Evolutionary conservation across 2,113 vertebrate genomes (phyloP), one percentile per base, ranked within the genome.

Genomic region (Ascaphus truei): DNA sequence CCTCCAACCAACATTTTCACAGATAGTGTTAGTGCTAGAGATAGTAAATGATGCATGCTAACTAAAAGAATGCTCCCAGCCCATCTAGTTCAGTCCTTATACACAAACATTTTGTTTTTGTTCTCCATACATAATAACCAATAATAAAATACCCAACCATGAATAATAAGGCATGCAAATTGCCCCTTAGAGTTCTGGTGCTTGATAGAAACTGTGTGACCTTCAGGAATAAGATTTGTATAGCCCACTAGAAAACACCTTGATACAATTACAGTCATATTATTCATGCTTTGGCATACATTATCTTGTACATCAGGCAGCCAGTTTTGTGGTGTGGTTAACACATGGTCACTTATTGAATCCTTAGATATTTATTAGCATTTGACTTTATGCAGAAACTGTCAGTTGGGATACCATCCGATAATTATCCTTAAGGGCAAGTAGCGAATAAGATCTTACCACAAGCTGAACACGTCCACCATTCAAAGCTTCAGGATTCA

Each of bases 401-500:
- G 48, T 31, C 31, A 51, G 45, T 27, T 61, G 4, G 18, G 15
- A 61, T 43, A 66, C 7, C 15, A 69, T 60, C 55, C 23, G 45
- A 69, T 41, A 41, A 71, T 41, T 6, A 15, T 52, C 45, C 63
- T 53, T 71, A 63, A 77, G 47, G 52, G 26, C 45, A 58, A 72
- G 16, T 72, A 72, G 56, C 74, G 77, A 79, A 2, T 77, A 37
- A 71, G 76, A 74, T 80, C 92, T 96, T 92, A 97, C 95, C 92
- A 93, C 84, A 36, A 93, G 91, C 72, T 94, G 94, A 80, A 95
- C 92, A 83, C 74, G 84, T 81, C 92, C 88, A 73, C 86, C 91
- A 31, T 85, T 89, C 80, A 89, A 75, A 71, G 93, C 34, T 0
- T 73, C 88, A 66, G 87, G 85, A 75, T 90, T 86, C 77, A 98